phyloP scores from a whole-genome alignment of 2,797 vertebrate genomes.

The Setipinna tenuifilis region DNA sequence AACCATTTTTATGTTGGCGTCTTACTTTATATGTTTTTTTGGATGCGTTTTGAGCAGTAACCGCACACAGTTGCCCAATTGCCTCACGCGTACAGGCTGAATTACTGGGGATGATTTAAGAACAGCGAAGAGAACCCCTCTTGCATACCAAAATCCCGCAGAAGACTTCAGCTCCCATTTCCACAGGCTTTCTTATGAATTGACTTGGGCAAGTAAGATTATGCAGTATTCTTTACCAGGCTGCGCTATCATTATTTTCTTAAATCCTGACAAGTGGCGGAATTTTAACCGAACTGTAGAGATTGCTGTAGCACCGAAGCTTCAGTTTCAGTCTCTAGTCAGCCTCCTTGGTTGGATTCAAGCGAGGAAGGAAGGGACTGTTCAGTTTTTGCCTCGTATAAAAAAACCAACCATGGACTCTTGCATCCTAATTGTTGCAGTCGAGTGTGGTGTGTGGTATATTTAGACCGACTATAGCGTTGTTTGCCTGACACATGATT shows the following conservation, averaged over 20 bases:
- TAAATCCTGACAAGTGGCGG: conserved; percentile 65
- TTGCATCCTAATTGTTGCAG: conserved; percentile 36
- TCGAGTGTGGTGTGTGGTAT: conserved; percentile 7
- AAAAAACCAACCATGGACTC: neutral
- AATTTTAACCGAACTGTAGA: conserved; percentile 52
- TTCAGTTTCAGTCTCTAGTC: neutral
- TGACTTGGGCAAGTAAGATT: conserved; percentile 70
- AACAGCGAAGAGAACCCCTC: conserved; percentile 1
- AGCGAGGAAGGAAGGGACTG: neutral
- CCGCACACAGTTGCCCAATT: conserved; percentile 70
- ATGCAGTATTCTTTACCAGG: conserved; percentile 64
- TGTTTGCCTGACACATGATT: conserved; percentile 16
- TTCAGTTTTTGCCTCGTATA: conserved; percentile 4
- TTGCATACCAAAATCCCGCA: conserved; percentile 59
- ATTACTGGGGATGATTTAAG: conserved; percentile 59
- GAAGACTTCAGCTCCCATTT: conserved; percentile 44
- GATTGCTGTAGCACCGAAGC: conserved; percentile 34
- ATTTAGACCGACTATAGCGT: conserved; percentile 13
- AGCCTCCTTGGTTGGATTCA: neutral
- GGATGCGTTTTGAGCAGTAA: conserved; percentile 53
- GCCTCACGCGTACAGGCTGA: conserved; percentile 63
- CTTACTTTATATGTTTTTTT: conserved; percentile 27
- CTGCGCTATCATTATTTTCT: conserved; percentile 66
- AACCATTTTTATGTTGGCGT: conserved; percentile 44
- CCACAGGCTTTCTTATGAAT: conserved; percentile 57